Percentiles rank a stretch among this genome's conserved stretches.
These are phyloP conservation scores for Lepidostoma basale DNA, from an alignment of 1,140 invertebrate species.

Conservation along the genomic window DNA sequence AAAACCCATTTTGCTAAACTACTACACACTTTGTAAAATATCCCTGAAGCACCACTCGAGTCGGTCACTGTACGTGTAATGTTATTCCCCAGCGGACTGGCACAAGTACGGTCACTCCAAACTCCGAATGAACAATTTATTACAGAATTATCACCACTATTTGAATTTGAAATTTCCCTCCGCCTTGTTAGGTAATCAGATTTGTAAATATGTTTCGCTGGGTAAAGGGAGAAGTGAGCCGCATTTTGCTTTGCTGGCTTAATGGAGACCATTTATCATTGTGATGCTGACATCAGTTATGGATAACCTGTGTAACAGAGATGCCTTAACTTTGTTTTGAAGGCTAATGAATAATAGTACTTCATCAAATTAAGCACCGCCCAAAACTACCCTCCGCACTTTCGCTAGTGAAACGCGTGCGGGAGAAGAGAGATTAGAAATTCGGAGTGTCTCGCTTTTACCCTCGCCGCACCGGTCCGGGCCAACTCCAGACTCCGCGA, in stretches of 20 bases:
- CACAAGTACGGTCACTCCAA: too few species aligned
- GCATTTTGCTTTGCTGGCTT: neutral
- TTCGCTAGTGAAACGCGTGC: too few species aligned
- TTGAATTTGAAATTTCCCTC: slow-evolving; percentile 15
- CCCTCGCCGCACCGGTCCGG: too few species aligned
- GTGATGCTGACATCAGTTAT: neutral
- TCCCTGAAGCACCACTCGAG: too few species aligned
- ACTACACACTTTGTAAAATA: too few species aligned
- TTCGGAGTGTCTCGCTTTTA: too few species aligned
- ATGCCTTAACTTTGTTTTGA: neutral
- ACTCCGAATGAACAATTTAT: slow-evolving; percentile 23
- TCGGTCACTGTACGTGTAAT: too few species aligned
- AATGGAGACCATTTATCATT: neutral
- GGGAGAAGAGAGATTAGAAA: too few species aligned
- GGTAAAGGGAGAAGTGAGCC: too few species aligned
- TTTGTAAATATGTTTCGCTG: neutral
- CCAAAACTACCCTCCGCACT: neutral
- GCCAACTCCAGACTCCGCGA: too few species aligned
- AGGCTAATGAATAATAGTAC: neutral
- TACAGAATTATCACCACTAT: neutral
- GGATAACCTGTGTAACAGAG: neutral
- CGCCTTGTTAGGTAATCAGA: neutral
- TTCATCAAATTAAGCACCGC: slow-evolving; percentile 3
- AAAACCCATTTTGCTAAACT: too few species aligned
- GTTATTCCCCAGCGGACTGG: too few species aligned